Percentiles rank a stretch among this genome's conserved stretches.
phyloP scores from a whole-genome alignment of 1,140 invertebrate species.

The Monomorium pharaonis region DNA sequence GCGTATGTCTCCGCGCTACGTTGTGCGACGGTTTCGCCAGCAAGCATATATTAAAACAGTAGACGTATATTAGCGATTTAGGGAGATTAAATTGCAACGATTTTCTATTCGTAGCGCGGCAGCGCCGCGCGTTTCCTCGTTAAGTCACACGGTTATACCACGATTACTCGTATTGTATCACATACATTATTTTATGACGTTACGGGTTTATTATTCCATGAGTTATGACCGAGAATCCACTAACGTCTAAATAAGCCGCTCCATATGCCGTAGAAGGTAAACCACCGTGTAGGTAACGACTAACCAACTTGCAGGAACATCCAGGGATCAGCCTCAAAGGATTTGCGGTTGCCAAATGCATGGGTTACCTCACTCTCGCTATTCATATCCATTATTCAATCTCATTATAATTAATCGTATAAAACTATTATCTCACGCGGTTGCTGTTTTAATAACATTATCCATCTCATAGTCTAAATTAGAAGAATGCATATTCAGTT shows the following conservation, averaged over 20 bases:
- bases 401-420: slow-evolving; percentile 46
- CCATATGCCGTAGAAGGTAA: slow-evolving; percentile 49
- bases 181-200: slow-evolving; percentile 12
- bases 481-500: neutral
- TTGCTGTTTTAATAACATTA: neutral
- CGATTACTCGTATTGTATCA: slow-evolving; percentile 28
- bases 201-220: slow-evolving; percentile 41
- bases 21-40: neutral
- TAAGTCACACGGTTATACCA: neutral
- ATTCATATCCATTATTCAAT: slow-evolving; percentile 68
- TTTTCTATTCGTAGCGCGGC: neutral
- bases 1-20: neutral
- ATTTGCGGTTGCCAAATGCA: slow-evolving; percentile 58
- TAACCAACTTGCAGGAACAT: slow-evolving; percentile 69
- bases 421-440: neutral
- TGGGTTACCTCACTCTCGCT: slow-evolving; percentile 7
- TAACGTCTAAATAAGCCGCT: slow-evolving; percentile 43
- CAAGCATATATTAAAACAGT: neutral
- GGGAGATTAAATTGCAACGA: neutral
- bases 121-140: neutral
- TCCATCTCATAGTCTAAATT: neutral
- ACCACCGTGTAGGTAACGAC: slow-evolving; percentile 56
- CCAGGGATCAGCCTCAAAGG: slow-evolving; percentile 65
- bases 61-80: neutral
- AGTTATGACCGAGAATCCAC: slow-evolving; percentile 38